phyloP scores from a whole-genome alignment of 2,113 vertebrate species.

The Leucoraja erinaceus region DNA sequence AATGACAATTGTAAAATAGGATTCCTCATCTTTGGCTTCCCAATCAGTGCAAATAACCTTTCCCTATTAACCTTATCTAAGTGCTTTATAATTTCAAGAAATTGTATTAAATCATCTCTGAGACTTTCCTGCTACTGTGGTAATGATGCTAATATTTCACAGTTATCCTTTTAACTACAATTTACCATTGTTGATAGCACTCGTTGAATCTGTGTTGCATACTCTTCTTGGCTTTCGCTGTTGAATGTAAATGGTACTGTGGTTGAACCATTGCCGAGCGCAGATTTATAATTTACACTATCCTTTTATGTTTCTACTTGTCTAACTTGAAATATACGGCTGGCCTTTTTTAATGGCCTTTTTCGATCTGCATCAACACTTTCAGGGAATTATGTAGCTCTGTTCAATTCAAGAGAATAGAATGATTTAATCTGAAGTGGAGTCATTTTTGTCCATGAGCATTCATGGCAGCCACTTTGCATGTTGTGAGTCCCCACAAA shows the following conservation, averaged over 20 bases:
- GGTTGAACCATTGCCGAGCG: neutral
- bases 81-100: neutral
- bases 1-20: neutral
- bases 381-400: neutral
- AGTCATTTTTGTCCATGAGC: neutral
- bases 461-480: neutral
- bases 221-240: neutral
- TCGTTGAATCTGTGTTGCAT: neutral
- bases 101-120: neutral
- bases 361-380: neutral
- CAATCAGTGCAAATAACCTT: neutral
- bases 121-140: neutral
- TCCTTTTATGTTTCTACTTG: neutral
- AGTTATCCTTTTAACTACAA: neutral
- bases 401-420: neutral
- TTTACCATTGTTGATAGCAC: neutral
- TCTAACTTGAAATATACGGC: neutral
- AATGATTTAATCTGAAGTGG: neutral
- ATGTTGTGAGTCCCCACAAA: neutral
- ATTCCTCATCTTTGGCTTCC: neutral
- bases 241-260: neutral
- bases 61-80: neutral
- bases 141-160: neutral
- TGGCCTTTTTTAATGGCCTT: neutral
- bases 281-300: neutral